Percentiles rank a stretch among this genome's conserved stretches.
phyloP scores from a whole-genome alignment of 2,797 vertebrate genomes.

The Microtus agrestis region DNA sequence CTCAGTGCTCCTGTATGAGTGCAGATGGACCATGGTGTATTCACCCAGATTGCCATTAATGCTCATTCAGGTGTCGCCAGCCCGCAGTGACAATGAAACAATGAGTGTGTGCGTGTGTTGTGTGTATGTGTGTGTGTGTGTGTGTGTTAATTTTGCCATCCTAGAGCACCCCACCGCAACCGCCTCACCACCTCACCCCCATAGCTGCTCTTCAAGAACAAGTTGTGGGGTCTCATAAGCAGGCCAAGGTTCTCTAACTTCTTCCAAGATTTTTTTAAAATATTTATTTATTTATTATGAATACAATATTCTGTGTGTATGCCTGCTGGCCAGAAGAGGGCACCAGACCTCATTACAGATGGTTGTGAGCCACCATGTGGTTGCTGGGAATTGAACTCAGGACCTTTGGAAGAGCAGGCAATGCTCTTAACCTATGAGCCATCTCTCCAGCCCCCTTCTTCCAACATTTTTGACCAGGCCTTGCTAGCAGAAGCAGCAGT shows the following conservation, averaged over 20 bases:
- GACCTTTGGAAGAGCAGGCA: too few species aligned
- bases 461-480: not conserved
- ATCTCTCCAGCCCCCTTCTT: too few species aligned
- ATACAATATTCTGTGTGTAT: too few species aligned
- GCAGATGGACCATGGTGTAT: too few species aligned
- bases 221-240: too few species aligned
- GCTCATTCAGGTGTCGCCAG: not conserved
- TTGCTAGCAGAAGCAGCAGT: not conserved
- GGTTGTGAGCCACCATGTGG: too few species aligned
- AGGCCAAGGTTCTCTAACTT: too few species aligned
- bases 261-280: not conserved
- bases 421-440: too few species aligned
- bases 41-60: rapidly evolving
- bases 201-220: not conserved
- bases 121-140: not conserved
- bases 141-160: not conserved
- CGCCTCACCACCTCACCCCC: not conserved
- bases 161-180: not conserved
- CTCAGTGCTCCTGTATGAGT: not conserved
- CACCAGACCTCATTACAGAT: too few species aligned
- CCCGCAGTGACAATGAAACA: not conserved
- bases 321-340: too few species aligned
- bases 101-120: not conserved
- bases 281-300: too few species aligned
- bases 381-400: too few species aligned